These are phyloP conservation scores for Amblyjoppa fuscipennis DNA, from an alignment of 2,888 invertebrate genomes.

Conservation along the genomic window DNA sequence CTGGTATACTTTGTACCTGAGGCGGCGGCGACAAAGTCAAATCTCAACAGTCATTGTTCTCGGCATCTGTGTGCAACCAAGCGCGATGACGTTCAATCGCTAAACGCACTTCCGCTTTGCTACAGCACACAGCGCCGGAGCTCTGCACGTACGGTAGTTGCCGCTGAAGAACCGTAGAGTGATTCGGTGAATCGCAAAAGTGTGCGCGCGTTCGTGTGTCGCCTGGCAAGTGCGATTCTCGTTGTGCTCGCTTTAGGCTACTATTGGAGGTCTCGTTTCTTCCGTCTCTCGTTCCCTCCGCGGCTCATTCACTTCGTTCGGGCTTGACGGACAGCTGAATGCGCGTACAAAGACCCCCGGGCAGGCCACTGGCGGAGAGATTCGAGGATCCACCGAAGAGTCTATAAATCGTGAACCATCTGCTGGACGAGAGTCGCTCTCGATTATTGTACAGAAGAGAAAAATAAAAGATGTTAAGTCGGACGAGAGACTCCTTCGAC, in stretches of 20 bases:
- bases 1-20: slow-evolving; percentile 23
- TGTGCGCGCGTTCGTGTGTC: slow-evolving; percentile 14
- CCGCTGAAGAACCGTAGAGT: slow-evolving; percentile 19
- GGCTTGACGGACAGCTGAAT: slow-evolving; percentile 67
- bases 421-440: slow-evolving; percentile 32
- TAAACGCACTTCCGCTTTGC: slow-evolving; percentile 58
- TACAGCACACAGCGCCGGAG: not conserved
- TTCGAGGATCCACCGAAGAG: slow-evolving; percentile 44
- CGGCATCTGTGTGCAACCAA: slow-evolving; percentile 48
- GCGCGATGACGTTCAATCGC: slow-evolving; percentile 59
- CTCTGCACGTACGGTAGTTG: not conserved
- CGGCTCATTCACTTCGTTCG: slow-evolving; percentile 54
- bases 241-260: slow-evolving; percentile 52
- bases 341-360: slow-evolving; percentile 44
- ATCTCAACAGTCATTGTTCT: slow-evolving; percentile 36
- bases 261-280: slow-evolving; percentile 29
- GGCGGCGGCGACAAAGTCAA: slow-evolving; percentile 35
- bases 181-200: slow-evolving; percentile 29
- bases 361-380: slow-evolving; percentile 38
- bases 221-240: slow-evolving; percentile 43
- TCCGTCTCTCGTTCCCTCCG: not conserved
- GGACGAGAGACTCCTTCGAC: not conserved
- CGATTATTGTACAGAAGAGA: not conserved
- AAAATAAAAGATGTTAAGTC: slow-evolving; percentile 1
- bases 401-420: slow-evolving; percentile 63